Conservation (phyloP, 2,797 vertebrate genomes). For the Halcyon badia region DNA sequence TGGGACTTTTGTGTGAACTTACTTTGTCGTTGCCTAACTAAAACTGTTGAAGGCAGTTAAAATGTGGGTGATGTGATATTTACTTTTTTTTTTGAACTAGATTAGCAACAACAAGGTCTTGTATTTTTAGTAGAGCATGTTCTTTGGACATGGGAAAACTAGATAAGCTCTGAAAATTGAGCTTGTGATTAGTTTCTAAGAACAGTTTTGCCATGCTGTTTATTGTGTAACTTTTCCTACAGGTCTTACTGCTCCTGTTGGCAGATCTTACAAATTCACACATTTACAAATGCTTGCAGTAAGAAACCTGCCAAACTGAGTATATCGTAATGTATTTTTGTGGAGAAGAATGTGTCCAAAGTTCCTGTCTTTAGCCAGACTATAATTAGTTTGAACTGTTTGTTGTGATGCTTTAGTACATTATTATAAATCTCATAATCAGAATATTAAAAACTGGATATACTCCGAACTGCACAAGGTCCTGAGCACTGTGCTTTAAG, state of each 20-base stretch:
- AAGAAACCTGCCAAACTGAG: not conserved
- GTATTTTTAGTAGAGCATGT: not conserved
- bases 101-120: not conserved
- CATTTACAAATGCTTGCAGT: not conserved
- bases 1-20: not conserved
- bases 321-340: not conserved
- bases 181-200: not conserved
- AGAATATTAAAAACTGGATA: not conserved
- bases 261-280: not conserved
- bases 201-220: not conserved
- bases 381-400: not conserved
- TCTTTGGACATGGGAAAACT: not conserved
- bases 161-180: not conserved
- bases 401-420: not conserved
- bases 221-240: not conserved
- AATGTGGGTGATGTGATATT: not conserved
- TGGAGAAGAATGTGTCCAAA: not conserved
- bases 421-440: not conserved
- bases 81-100: not conserved
- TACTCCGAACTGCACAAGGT: not conserved
- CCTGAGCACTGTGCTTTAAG: not conserved
- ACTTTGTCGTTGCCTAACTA: not conserved
- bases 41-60: not conserved
- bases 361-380: not conserved
- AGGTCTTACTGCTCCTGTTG: not conserved